Evolutionary conservation across 2,888 invertebrate genomes (phyloP), one percentile per base, ranked within the genome.

Genomic region (Drosophila recens): DNA sequence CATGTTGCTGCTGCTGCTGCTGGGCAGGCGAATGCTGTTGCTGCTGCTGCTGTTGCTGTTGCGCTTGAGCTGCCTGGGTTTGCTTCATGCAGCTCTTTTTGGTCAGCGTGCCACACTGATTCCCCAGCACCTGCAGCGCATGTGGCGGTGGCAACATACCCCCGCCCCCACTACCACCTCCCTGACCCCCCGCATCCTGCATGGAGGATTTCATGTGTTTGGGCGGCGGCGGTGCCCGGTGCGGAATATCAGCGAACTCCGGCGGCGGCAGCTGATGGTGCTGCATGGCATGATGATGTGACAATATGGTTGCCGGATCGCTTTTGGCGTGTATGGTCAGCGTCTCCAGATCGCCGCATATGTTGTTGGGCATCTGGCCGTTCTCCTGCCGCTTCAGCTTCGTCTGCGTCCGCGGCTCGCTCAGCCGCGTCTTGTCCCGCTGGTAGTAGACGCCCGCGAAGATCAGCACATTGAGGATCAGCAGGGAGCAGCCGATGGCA

Each of bases 371-470:
- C 96, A 97, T 97, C 91, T 97, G 97, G 0, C 97, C 97, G 85
- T 97, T 97, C 90, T 97, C 97, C 73, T 95, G 96, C 40, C 96
- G 94, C 90, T 97, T 94, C 87, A 96, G 95, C 90, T 97, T 95
- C 57, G 94, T 93, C 68, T 92, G 92, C 0, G 89, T 80, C 64
- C 93, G 86, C 9, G 93, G 92, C 90, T 94, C 94, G 93, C 95
- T 93, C 93, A 96, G 95, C 78, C 96, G 94, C 72, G 96, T 96
- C 92, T 97, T 97, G 90, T 97, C 97, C 59, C 97, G 94, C 90
- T 98, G 98, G 91, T 98, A 98, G 92, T 98, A 98, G 0, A 98
- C 97, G 4, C 97, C 98, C 59, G 98, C 98, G 91, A 98, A 98
- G 90, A 98, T 97, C 33, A 98, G 93, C 49, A 98, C 97, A 91